Evolutionary conservation across 2,797 vertebrate genomes (phyloP), one percentile per base, ranked within the genome.

Genomic region (Netta rufina): DNA sequence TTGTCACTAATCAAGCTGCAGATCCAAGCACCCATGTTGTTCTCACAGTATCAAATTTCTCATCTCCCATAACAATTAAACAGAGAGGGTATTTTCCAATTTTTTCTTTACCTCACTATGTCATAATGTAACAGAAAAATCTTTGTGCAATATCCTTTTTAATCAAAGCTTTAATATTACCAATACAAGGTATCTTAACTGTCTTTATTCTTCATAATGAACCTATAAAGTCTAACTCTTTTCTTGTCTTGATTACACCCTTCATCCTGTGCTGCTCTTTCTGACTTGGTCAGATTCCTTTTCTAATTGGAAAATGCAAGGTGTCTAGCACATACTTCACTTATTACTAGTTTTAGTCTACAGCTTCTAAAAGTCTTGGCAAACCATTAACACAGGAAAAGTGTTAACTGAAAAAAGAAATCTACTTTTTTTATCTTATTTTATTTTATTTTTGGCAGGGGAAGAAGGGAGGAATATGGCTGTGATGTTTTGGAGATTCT

Each of bases 301-400:
- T 86, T 89, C 69, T 79, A 87, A 85, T 6, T 85, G 49, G 61
- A 92, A 92, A 87, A 92, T n/a, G 12, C 8, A 87, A 94, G 43
- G 41, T 85, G 75, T 74, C 67, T 84, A 84, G 11, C 72, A 71
- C 39, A 66, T 71, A 25, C 6, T 83, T 5, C 20, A 57, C 73
- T 72, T 89, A 57, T 77, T 84, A 54, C 19, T 45, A 66, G 41
- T n/a, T 89, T 78, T 79, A 76, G 71, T 70, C n/a, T 32, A 61
- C 15, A 85, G 45, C 28, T 93, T 93, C 24, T 43, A 77, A 83
- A 90, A 28, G 7, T 77, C 39, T 79, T 27, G 4, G 32, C 22
- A 87, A 86, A 82, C 17, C 66, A 53, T 75, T 88, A 51, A 73
- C 38, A 80, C 1, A 72, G 43, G 51, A 75, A 67, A 78, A 47